phyloP scores from a whole-genome alignment of 2,113 vertebrate genomes.

The Brachirus orientalis region DNA sequence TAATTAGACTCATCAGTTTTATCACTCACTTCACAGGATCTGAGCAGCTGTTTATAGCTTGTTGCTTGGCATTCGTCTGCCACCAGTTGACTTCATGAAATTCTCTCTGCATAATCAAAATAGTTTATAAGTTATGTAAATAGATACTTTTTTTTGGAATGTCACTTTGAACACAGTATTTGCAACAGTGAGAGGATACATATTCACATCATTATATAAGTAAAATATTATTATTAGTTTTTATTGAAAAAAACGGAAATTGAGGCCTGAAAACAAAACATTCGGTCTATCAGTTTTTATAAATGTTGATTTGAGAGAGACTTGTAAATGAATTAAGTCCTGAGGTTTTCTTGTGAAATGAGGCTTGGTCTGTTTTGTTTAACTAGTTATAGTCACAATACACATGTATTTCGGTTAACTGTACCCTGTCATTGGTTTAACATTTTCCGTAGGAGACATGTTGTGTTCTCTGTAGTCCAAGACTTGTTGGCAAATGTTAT shows the following conservation, averaged over 20 bases:
- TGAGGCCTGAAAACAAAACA: neutral
- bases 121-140: slow-evolving; percentile 15
- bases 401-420: slow-evolving; percentile 10
- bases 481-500: slow-evolving; percentile 44
- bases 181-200: no score
- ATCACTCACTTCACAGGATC: slow-evolving; percentile 9
- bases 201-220: no score
- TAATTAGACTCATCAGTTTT: slow-evolving; percentile 25
- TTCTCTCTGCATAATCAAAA: slow-evolving; percentile 14
- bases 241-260: neutral
- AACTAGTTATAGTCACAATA: neutral
- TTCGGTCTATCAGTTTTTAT: no score
- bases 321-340: neutral
- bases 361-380: neutral
- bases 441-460: slow-evolving; percentile 42
- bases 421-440: slow-evolving; percentile 21
- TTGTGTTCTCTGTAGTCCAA: slow-evolving; percentile 51
- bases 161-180: no score
- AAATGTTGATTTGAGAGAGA: neutral
- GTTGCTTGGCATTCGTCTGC: slow-evolving; percentile 18
- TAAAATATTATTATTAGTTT: slow-evolving; percentile 1
- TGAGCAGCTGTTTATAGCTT: slow-evolving; percentile 28
- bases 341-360: neutral
- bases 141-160: no score
- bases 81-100: slow-evolving; percentile 7